Conservation (phyloP, 2,888 invertebrate genomes). For the Uloborus plumipes region DNA sequence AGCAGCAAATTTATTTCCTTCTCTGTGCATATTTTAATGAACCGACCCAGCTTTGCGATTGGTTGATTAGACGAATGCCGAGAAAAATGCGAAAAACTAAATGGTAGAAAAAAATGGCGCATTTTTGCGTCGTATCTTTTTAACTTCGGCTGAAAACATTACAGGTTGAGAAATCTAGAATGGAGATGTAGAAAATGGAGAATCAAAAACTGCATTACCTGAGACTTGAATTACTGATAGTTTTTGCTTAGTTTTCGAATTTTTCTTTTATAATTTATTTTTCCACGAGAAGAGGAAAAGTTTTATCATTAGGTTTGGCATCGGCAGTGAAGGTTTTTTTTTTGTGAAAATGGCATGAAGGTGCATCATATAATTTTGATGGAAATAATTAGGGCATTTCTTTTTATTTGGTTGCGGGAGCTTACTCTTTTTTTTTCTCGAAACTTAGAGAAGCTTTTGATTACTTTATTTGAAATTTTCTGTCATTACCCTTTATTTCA, state of each 20-base stretch:
- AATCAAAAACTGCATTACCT: slow-evolving; percentile 35
- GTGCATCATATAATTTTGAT: no score
- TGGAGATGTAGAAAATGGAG: slow-evolving; percentile 15
- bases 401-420: no score
- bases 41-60: slow-evolving; percentile 52
- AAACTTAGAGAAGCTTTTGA: no score
- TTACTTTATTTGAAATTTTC: no score
- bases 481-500: no score
- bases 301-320: slow-evolving; percentile 24
- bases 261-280: slow-evolving; percentile 18
- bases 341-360: no score
- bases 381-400: no score
- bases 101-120: slow-evolving; percentile 28
- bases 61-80: slow-evolving; percentile 57
- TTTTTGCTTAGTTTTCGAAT: slow-evolving; percentile 25
- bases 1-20: slow-evolving; percentile 57
- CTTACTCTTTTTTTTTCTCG: no score
- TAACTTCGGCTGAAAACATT: slow-evolving; percentile 48
- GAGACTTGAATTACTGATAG: slow-evolving; percentile 45
- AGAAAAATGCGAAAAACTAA: slow-evolving; percentile 8
- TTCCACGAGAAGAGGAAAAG: slow-evolving; percentile 4
- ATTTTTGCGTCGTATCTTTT: slow-evolving; percentile 49
- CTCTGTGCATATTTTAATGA: slow-evolving; percentile 61
- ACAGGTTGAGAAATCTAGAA: slow-evolving; percentile 16
- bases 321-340: not conserved